Evolutionary conservation across 2,888 invertebrate genomes (phyloP).

Genomic region (Bruchidius siliquastri): DNA sequence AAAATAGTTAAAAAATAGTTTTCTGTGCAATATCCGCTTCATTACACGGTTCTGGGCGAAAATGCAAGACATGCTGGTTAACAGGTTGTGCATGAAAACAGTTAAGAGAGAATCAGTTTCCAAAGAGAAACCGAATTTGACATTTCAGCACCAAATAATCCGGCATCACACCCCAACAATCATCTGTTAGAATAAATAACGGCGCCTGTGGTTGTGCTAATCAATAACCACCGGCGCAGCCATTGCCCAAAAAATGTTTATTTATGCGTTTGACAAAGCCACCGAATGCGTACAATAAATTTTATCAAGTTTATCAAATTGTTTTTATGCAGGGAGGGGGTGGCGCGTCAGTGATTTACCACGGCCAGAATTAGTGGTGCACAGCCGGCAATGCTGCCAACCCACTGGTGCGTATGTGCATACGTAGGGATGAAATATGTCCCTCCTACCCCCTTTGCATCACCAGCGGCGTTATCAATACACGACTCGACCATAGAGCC

Average conservation of each 20-base stretch:
- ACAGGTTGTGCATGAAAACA: too few species aligned
- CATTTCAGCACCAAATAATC: background rate
- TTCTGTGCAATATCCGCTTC: too few species aligned
- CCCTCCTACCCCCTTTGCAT: background rate
- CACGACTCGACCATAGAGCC: too few species aligned
- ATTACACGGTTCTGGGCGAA: too few species aligned
- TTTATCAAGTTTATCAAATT: background rate
- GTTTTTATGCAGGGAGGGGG: background rate
- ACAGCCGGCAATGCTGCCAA: background rate
- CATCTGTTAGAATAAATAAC: background rate
- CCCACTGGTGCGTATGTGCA: background rate
- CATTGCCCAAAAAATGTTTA: background rate
- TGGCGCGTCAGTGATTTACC: background rate
- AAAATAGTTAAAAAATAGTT: too few species aligned
- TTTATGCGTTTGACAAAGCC: background rate
- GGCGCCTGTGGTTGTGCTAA: background rate
- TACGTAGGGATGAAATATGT: background rate
- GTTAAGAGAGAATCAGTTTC: too few species aligned
- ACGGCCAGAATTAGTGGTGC: background rate
- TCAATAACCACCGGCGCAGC: background rate
- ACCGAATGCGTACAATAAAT: background rate
- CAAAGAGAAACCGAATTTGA: too few species aligned
- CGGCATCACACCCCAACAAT: background rate
- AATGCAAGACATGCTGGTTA: too few species aligned
- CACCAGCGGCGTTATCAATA: too few species aligned